Base-by-base conservation (phyloP, 2,113 vertebrate species). In the Marmota monax region DNA sequence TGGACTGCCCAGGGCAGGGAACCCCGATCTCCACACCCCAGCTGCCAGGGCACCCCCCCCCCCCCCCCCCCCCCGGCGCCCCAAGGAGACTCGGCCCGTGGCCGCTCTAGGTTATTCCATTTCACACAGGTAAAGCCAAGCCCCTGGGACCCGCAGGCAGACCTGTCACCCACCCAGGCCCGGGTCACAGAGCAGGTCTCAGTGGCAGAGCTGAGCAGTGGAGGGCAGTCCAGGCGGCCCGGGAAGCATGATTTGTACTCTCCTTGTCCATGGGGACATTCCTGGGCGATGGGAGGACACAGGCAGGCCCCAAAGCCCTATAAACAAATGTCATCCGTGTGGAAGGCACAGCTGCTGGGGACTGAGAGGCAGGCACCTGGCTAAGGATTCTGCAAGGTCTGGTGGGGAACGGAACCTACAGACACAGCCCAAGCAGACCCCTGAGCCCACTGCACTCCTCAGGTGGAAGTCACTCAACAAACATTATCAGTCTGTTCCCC, bases 181-280 rank as follows among this genome's bases (percentile, higher is more conserved):
- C 1, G 42, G 42, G 42, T 45, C 6, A 45, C 42, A 45, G 42
- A 42, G 42, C 42, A 11, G 16, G 39, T 18, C 37, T 3, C 0
- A 0, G 34, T 22, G 76, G 53, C 32, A 14, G 13, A 29, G 34
- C 72, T 70, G 45, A 9, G 1, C 7, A 17, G 16, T 10, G 1
- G 10, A 17, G 12, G 56, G 63, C 5, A 1, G 5, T 12, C 20
- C 32, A 27, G 45, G 7, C 32, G 51, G 16, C 56, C 58, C 69
- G 10, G 74, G 58, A 76, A 23, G 7, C 58, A 34, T 0, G 14
- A 13, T n/a, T 42, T 7, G 37, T 29, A 29, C 22, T 48, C 53
- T 58, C 22, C 32, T 23, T 13, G 32, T 20, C 0, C 3, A 1
- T 2, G n/a, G 58, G 23, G 17, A 86, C 34, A 25, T 42, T 77